phyloP scores from a whole-genome alignment of 2,113 vertebrate species.

The Pterocles orientalis region DNA sequence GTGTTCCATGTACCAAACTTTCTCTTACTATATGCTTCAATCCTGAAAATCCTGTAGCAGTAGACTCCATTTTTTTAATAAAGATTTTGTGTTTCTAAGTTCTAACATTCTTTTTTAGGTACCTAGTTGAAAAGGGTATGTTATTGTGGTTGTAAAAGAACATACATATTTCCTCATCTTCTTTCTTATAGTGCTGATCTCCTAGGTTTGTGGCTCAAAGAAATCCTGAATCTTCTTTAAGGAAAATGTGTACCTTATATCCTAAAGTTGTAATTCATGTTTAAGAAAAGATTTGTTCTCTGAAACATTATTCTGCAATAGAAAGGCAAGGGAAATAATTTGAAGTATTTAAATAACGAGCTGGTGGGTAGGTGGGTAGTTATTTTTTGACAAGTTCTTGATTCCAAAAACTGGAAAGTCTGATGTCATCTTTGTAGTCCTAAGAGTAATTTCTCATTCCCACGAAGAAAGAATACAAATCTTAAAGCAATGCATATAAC shows the following conservation, averaged over 20 bases:
- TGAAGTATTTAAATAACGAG: not conserved
- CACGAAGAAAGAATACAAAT: not conserved
- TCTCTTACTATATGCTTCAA: not conserved
- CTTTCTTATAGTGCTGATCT: not conserved
- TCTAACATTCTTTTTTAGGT: not conserved
- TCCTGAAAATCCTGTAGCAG: not conserved
- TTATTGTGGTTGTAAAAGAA: not conserved
- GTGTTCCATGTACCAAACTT: not conserved
- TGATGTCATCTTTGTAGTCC: not conserved
- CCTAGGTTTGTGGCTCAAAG: not conserved
- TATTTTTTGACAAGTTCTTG: not conserved
- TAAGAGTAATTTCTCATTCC: not conserved
- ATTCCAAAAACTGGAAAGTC: not conserved
- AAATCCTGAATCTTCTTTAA: not conserved
- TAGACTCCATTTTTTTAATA: not conserved
- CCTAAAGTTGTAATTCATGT: not conserved
- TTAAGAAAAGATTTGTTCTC: slow-evolving; percentile 25
- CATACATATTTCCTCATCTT: not conserved
- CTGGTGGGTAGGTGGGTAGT: not conserved
- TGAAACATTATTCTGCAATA: not conserved
- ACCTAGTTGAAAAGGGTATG: not conserved
- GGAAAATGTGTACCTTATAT: not conserved
- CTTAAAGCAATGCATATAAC: not conserved
- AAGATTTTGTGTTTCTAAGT: not conserved
- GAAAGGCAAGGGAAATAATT: not conserved